Evolutionary conservation across 2,888 invertebrate genomes (phyloP).

Genomic region (Silvanus unidentatus): DNA sequence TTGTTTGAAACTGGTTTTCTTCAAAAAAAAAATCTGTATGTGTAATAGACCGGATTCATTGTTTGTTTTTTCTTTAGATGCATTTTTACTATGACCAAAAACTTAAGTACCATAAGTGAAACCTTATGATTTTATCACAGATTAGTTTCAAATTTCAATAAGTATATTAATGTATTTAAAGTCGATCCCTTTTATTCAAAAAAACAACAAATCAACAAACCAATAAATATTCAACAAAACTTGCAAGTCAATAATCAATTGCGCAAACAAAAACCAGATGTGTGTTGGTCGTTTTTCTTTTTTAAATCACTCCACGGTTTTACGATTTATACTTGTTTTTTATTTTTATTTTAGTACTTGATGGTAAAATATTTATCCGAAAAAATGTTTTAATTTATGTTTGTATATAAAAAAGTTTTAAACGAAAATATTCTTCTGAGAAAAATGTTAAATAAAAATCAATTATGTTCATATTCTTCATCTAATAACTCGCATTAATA

Average conservation of each 20-base stretch:
- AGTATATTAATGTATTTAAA: too few species aligned
- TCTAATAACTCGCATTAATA: too few species aligned
- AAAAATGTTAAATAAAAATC: conserved; percentile 22
- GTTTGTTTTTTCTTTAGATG: not conserved
- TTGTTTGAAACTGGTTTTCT: not conserved
- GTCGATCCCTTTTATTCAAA: too few species aligned
- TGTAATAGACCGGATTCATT: not conserved
- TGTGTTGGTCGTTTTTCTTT: not conserved
- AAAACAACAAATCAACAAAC: too few species aligned
- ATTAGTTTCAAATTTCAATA: not conserved
- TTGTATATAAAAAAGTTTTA: conserved; percentile 21
- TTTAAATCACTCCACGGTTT: too few species aligned
- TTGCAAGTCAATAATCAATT: too few species aligned
- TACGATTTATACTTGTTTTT: too few species aligned
- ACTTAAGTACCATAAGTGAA: conserved; percentile 3
- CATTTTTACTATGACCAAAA: not conserved
- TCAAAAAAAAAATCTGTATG: conserved; percentile 7
- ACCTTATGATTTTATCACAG: not conserved
- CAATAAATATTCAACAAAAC: too few species aligned
- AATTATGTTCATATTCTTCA: conserved; percentile 14
- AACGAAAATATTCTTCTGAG: conserved; percentile 22
- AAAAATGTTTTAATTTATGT: conserved; percentile 11
- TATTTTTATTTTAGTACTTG: too few species aligned
- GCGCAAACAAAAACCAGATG: too few species aligned
- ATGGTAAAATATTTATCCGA: conserved; percentile 5